These are phyloP conservation scores for Danio choprae DNA, from an alignment of 2,797 vertebrate genomes.

Conservation along the genomic window DNA sequence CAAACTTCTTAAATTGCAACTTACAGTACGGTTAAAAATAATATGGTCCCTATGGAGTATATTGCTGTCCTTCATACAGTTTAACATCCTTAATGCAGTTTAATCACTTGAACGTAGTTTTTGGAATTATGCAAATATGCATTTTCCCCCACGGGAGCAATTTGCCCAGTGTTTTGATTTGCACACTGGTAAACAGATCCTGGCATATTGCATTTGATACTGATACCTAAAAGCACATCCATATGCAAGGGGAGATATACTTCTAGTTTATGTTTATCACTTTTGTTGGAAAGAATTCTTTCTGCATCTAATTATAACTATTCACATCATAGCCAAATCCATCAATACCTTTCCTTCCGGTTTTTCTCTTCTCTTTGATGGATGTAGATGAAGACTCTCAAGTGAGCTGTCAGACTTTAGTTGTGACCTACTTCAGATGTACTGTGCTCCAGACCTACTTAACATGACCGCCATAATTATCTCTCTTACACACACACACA, in stretches of 20 bases:
- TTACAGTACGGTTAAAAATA: conserved; percentile 15
- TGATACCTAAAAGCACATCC: conserved; percentile 2
- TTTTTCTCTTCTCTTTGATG: neutral
- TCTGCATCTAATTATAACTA: conserved; percentile 9
- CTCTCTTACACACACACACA: conserved; percentile 25
- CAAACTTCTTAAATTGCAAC: neutral
- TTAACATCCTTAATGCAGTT: conserved; percentile 29
- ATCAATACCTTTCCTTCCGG: conserved; percentile 29
- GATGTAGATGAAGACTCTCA: conserved; percentile 42
- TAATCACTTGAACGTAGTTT: conserved; percentile 6
- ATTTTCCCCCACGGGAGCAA: neutral
- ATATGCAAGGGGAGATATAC: neutral
- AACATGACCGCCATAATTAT: conserved; percentile 57
- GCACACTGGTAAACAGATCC: conserved; percentile 17
- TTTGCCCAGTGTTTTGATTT: conserved; percentile 23
- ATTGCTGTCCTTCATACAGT: conserved; percentile 13
- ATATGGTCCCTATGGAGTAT: neutral
- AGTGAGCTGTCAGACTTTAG: conserved; percentile 55
- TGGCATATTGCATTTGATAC: conserved; percentile 10
- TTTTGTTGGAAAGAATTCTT: conserved; percentile 5
- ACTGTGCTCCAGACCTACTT: conserved; percentile 55
- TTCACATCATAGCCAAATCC: conserved; percentile 19
- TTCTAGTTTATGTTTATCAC: neutral
- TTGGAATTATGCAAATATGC: conserved; percentile 28
- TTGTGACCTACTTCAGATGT: conserved; percentile 61